Evolutionary conservation across 2,113 vertebrate species (phyloP), one percentile per base, ranked within the genome.

Genomic region (Marmota flaviventris): DNA sequence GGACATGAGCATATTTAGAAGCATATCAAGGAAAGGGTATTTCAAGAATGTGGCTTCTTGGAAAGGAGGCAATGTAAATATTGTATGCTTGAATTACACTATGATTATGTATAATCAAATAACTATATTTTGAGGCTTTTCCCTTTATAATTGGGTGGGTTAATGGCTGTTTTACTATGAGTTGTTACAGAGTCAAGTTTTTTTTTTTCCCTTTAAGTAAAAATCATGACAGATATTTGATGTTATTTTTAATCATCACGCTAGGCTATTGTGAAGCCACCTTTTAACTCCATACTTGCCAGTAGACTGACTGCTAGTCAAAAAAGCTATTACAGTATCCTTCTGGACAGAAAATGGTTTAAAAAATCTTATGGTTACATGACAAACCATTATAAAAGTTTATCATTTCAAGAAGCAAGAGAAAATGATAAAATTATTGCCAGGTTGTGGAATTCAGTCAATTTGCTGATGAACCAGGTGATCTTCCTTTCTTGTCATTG

Each of bases 61-160:
- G 39, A 96, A 97, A 96, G 94, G 93, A 98, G 81, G 91, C 85
- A 98, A 96, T 98, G 77, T 98, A 93, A 97, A 86, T 92, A 87
- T 78, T 94, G 2, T 97, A 84, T 96, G 94, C 93, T 97, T 98
- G 90, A 98, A 97, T 98, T 98, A 93, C 86, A 95, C 90, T 98
- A 56, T 97, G 97, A 98, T 98, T 98, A 89, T 96, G 34, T 97
- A 91, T 97, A 97, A 98, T 97, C 92, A 97, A 98, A 98, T 96
- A 98, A 97, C 96, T 97, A 89, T 97, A 95, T 95, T 98, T 97
- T 92, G 72, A 89, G 96, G 83, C 12, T 4, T 94, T 98, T 96
- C 98, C 97, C 93, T 98, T 95, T 77, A 73, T 98, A 98, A 97
- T 95, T 98, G 75, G 88, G 98, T 98, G 95, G 92, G 88, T 97